Conservation (phyloP, 1,140 invertebrate genomes). For the Ladona fulva region DNA sequence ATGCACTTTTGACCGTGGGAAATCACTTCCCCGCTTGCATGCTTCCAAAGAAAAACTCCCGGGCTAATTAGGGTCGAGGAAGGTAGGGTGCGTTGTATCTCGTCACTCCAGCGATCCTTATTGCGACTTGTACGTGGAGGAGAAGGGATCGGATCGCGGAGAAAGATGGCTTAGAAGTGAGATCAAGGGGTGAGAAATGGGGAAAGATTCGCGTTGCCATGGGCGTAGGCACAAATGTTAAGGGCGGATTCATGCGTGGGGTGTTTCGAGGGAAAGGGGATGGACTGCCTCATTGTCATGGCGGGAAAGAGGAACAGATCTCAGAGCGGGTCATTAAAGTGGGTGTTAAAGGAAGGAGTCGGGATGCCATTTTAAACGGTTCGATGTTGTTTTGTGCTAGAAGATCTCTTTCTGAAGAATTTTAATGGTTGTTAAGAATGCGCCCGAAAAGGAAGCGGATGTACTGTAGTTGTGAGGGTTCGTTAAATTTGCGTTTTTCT, state of each 20-base stretch:
- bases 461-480: too few species aligned
- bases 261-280: background rate
- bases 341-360: background rate
- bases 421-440: background rate
- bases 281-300: background rate
- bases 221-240: background rate
- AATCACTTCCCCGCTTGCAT: background rate
- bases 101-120: background rate
- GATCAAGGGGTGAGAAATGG: too few species aligned
- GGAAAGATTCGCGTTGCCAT: too few species aligned
- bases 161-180: too few species aligned
- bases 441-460: too few species aligned
- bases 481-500: too few species aligned
- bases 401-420: background rate
- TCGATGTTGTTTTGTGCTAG: background rate
- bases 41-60: background rate
- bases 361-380: background rate
- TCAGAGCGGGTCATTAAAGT: background rate
- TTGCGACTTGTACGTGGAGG: too few species aligned
- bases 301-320: background rate
- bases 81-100: background rate
- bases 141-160: too few species aligned
- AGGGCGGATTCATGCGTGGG: background rate
- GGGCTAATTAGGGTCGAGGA: background rate
- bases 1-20: conserved; percentile 3